These are phyloP conservation scores for Otolemur crassicaudatus DNA, from an alignment of 2,797 vertebrate genomes.

Conservation along the genomic window DNA sequence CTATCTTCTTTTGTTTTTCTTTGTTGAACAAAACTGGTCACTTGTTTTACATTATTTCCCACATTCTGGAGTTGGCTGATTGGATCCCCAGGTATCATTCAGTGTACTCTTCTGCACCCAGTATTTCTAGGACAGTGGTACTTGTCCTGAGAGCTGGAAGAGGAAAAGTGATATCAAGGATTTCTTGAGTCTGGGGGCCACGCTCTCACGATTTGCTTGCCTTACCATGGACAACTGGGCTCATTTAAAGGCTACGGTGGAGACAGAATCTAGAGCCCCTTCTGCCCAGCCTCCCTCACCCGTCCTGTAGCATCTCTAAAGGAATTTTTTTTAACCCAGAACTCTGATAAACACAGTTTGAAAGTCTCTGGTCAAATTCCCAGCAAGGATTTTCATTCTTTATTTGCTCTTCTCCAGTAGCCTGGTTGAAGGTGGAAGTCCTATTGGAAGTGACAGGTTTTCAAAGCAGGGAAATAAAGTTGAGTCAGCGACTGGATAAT, in stretches of 20 bases:
- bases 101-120: background rate
- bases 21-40: background rate
- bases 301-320: background rate
- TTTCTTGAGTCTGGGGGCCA: background rate
- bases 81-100: background rate
- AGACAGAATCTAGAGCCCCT: background rate
- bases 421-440: background rate
- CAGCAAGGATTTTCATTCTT: background rate
- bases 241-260: background rate
- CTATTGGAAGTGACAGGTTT: background rate
- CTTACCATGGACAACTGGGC: background rate
- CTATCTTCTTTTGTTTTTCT: background rate
- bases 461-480: background rate
- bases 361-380: background rate
- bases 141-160: background rate
- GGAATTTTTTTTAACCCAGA: background rate
- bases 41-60: constrained; percentile 1
- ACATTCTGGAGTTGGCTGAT: background rate
- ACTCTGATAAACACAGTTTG: background rate
- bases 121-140: background rate
- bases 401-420: background rate
- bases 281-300: background rate
- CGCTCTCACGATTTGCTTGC: background rate
- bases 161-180: background rate
- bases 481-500: background rate